Percentiles rank a stretch among this genome's conserved stretches.
Evolutionary conservation across 2,113 vertebrate species (phyloP).

Genomic region (Panthera leo): DNA sequence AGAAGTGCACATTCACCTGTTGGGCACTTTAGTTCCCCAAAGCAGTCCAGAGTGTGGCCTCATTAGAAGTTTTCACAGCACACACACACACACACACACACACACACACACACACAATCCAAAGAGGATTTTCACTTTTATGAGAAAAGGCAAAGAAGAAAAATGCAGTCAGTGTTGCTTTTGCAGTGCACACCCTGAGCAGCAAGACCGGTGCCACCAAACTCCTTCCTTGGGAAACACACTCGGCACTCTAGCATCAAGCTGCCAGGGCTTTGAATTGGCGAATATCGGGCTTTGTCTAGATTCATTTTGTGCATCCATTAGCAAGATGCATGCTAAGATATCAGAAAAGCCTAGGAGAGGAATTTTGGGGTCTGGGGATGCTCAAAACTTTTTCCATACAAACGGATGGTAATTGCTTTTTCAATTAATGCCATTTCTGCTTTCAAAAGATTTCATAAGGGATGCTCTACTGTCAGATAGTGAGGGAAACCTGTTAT

Average conservation of each 20-base stretch:
- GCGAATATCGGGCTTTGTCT: neutral
- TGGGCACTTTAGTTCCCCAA: accelerated
- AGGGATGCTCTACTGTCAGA: neutral
- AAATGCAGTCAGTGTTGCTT: neutral
- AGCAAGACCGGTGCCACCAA: neutral
- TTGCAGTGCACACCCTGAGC: neutral
- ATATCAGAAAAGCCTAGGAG: neutral
- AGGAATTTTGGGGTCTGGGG: neutral
- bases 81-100: too few species aligned
- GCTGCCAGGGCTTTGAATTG: neutral
- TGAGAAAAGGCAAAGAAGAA: neutral
- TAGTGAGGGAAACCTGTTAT: neutral
- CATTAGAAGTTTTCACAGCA: neutral
- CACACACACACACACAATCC: too few species aligned
- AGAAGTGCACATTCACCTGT: accelerated
- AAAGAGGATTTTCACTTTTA: neutral
- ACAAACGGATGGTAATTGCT: neutral
- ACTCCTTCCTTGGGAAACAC: neutral
- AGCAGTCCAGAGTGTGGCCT: neutral
- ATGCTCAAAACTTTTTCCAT: neutral
- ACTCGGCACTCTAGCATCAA: neutral
- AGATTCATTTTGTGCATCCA: neutral
- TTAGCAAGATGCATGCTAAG: neutral
- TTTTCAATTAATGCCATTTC: neutral
- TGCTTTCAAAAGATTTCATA: neutral